Evolutionary conservation across 2,797 vertebrate species (phyloP), one percentile per base, ranked within the genome.

Genomic region (Cottoperca gobio): DNA sequence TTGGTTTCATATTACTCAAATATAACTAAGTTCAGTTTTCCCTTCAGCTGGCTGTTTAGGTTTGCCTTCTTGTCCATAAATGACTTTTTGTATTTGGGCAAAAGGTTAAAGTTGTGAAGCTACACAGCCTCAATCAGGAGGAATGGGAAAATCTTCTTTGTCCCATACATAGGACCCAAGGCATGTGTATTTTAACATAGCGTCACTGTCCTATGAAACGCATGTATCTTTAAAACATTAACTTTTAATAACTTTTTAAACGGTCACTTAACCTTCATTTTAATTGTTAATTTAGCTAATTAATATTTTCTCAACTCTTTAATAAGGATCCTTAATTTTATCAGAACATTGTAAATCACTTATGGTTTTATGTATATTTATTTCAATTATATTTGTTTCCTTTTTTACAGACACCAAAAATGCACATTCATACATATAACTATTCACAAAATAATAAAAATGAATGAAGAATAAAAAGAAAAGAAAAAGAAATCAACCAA

Each of bases 121-220:
- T 48, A 49, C 11, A 33, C 10, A 31, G 5, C 35, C 31, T 57
- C 16, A 54, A 7, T 52, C 12, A 3, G 16, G 33, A 40, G 19
- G 12, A 64, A 40, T 14, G 28, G 23, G 57, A 67, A 28, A 17
- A 48, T 60, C 23, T 48, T 33, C 37, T 52, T 46, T 73, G 50
- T 48, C 31, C 39, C 2, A 11, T 43, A 4, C 21, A n/a, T n/a
- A 17, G 28, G 57, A 11, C 19, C 43, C 0, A 19, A 16, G 24
- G 8, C 12, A 50, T 6, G n/a, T 49, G 21, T 1, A 39, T 21
- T 63, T 58, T 31, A 40, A 31, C 7, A 21, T 9, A 4, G 12
- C 6, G 0, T 35, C 21, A 5, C 17, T 14, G 4, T 54, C 12
- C 28, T 17, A 13, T 55, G 4, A 40, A 21, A 45, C 24, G 4